A percentile compares a stretch with the other conserved stretches of the same genome.
phyloP scores from a whole-genome alignment of 2,888 invertebrate genomes.

The Lycia hirtaria region DNA sequence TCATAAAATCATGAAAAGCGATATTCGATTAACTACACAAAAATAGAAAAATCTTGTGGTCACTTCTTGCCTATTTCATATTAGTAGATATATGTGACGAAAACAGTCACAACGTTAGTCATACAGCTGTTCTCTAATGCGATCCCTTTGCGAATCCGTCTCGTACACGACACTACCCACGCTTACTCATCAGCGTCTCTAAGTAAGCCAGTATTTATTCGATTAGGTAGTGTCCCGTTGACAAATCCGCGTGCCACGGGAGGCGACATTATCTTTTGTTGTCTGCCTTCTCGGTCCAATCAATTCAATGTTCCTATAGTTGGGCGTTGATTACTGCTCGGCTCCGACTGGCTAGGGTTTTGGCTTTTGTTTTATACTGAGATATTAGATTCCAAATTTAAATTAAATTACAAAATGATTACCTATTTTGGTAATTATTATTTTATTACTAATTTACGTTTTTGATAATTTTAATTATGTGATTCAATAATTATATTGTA shows the following conservation, averaged over 20 bases:
- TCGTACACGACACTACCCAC: conserved; percentile 32
- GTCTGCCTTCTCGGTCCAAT: conserved; percentile 79
- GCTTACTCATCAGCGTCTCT: conserved; percentile 52
- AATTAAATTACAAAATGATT: too few species aligned
- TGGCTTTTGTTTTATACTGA: conserved; percentile 4
- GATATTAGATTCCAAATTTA: too few species aligned
- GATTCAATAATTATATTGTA: too few species aligned
- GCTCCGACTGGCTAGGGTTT: conserved; percentile 44
- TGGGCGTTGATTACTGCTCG: conserved; percentile 72
- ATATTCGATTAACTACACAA: too few species aligned
- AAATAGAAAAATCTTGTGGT: too few species aligned
- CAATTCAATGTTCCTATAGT: conserved; percentile 67
- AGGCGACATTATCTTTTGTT: conserved; percentile 77
- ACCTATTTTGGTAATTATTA: too few species aligned
- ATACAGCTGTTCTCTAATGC: background rate
- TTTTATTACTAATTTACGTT: background rate
- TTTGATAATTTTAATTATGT: too few species aligned
- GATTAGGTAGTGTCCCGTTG: conserved; percentile 74
- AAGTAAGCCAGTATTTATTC: conserved; percentile 71
- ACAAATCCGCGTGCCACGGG: conserved; percentile 79
- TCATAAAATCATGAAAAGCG: too few species aligned
- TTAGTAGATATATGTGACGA: too few species aligned
- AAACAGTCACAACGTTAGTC: too few species aligned
- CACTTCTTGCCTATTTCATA: too few species aligned
- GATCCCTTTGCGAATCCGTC: background rate